These are phyloP conservation scores for Hirtodrosophila cameraria DNA, from an alignment of 2,888 invertebrate species.

Conservation along the genomic window DNA sequence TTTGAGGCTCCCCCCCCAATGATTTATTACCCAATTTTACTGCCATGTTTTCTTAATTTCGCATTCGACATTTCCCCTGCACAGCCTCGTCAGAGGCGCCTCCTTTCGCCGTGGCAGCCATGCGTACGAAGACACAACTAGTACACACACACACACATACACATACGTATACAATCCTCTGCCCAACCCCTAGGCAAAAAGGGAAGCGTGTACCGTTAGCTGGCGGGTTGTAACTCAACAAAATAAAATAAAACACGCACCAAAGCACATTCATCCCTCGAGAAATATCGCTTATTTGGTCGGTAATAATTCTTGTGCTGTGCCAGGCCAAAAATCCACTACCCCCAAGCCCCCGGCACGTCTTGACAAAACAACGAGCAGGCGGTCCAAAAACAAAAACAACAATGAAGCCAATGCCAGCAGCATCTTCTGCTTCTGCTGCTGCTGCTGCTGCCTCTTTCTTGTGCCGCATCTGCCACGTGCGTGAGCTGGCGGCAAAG, in stretches of 20 bases:
- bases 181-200: slow-evolving; percentile 56
- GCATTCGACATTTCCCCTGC: slow-evolving; percentile 81
- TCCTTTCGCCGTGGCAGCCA: slow-evolving; percentile 59
- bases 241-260: slow-evolving; percentile 84
- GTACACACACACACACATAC: slow-evolving; percentile 30
- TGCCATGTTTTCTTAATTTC: slow-evolving; percentile 82
- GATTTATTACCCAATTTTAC: slow-evolving; percentile 81
- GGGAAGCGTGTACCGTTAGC: slow-evolving; percentile 66
- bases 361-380: slow-evolving; percentile 45
- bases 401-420: slow-evolving; percentile 45
- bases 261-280: slow-evolving; percentile 84
- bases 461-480: slow-evolving; percentile 52
- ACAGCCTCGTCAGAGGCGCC: slow-evolving; percentile 44
- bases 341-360: slow-evolving; percentile 15
- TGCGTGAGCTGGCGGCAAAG: slow-evolving; percentile 61
- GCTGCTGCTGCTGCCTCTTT: slow-evolving; percentile 1
- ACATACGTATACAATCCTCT: slow-evolving; percentile 15
- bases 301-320: slow-evolving; percentile 81
- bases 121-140: slow-evolving; percentile 61
- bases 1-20: slow-evolving; percentile 73
- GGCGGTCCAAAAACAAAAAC: slow-evolving; percentile 44
- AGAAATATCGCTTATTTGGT: slow-evolving; percentile 84
- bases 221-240: slow-evolving; percentile 80
- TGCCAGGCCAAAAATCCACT: slow-evolving; percentile 52
- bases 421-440: slow-evolving; percentile 57